Evolutionary conservation across 2,888 invertebrate species (phyloP).

Genomic region (Orchesellides sinensis): DNA sequence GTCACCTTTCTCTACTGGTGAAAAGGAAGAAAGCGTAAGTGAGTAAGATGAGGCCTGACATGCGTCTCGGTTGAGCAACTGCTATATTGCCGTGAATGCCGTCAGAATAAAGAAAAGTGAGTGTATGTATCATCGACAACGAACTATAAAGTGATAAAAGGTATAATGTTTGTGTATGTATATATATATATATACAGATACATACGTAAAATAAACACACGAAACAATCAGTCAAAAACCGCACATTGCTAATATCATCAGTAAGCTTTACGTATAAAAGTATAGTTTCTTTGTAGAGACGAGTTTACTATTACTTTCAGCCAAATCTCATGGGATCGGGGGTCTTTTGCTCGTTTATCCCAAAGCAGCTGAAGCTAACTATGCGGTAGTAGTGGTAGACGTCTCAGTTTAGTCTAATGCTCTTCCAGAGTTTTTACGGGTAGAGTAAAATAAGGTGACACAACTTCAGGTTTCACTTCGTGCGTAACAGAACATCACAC

Average conservation of each 20-base stretch:
- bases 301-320: constrained; percentile 58
- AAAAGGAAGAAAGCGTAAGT: constrained; percentile 24
- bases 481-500: constrained; percentile 60
- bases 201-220: constrained; percentile 71
- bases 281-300: too few species aligned
- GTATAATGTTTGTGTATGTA: too few species aligned
- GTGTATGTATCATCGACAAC: constrained; percentile 36
- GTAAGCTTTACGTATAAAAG: constrained; percentile 35
- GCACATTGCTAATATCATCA: constrained; percentile 33
- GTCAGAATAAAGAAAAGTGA: constrained; percentile 40
- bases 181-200: too few species aligned
- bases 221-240: constrained; percentile 73
- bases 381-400: constrained; percentile 5
- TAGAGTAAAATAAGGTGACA: constrained; percentile 57
- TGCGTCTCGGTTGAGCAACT: constrained; percentile 69
- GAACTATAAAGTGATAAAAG: constrained; percentile 30
- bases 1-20: constrained; percentile 23
- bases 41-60: constrained; percentile 59
- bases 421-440: constrained; percentile 37
- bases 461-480: constrained; percentile 54
- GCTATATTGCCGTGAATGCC: constrained; percentile 59
- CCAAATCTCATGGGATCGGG: constrained; percentile 70
- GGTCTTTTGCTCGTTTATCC: constrained; percentile 62
- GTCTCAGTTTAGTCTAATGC: constrained; percentile 10
- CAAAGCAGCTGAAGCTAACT: neutral